phyloP scores from a whole-genome alignment of 2,797 vertebrate species.

The Sebastes diploproa region DNA sequence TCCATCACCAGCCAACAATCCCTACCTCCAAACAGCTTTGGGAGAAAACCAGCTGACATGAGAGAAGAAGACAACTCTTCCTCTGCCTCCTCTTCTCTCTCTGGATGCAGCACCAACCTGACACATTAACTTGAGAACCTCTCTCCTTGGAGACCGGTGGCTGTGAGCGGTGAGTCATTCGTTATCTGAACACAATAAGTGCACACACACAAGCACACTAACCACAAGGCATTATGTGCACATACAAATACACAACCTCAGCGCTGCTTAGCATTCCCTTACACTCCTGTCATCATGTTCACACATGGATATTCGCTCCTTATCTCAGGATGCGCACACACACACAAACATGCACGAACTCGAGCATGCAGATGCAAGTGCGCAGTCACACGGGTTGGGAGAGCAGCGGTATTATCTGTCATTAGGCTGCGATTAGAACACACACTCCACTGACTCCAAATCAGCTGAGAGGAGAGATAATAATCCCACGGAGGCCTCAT shows the following conservation, averaged over 20 bases:
- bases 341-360: not conserved
- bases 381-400: not conserved
- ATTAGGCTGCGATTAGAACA: conserved; percentile 43
- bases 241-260: not conserved
- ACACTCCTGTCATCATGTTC: conserved; percentile 4
- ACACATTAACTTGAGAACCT: conserved; percentile 20
- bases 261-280: conserved; percentile 17
- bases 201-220: not conserved
- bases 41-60: not conserved
- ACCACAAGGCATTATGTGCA: not conserved
- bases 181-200: conserved; percentile 22
- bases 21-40: not conserved
- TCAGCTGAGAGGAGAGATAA: conserved; percentile 43
- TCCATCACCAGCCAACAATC: not conserved
- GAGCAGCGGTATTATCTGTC: conserved; percentile 36
- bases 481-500: not conserved
- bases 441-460: conserved; percentile 47
- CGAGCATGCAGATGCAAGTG: not conserved
- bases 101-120: not conserved
- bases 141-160: conserved; percentile 6
- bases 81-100: not conserved
- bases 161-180: conserved; percentile 28
- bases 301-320: not conserved
- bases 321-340: conserved; percentile 18
- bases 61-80: not conserved